Evolutionary conservation across 2,113 vertebrate species (phyloP), one percentile per base, ranked within the genome.

Genomic region (Oplegnathus fasciatus): DNA sequence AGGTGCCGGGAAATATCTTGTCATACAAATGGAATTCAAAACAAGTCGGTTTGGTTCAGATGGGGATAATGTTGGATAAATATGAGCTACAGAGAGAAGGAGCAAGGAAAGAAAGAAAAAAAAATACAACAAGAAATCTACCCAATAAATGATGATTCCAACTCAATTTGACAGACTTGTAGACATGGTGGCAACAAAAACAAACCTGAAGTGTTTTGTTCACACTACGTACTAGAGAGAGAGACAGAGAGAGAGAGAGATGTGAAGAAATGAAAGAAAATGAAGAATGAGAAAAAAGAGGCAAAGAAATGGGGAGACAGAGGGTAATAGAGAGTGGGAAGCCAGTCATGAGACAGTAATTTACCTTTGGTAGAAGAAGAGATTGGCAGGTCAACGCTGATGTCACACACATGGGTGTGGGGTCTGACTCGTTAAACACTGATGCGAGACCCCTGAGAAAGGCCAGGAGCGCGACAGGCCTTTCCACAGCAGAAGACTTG

Each of bases 1-100:
- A 90, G 83, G 83, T 83, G 90, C 75, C 28, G 57, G 52, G 71
- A 75, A 90, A 81, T 69, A 88, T 90, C 74, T 84, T 86, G 82
- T 80, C 69, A 86, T 69, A 73, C 74, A 83, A 87, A 92, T 87
- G 75, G 60, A 87, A 88, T 69, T 71, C 84, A 87, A 75, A 89
- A 75, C 75, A 89, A 84, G 80, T 86, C 55, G 0, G 57, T 80
- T 64, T 66, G 73, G 75, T 83, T 88, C 85, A 88, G 57, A 81
- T 66, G 62, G 69, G 86, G 83, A 84, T 88, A 62, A 86, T 87
- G 79, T 75, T 68, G 75, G 78, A 80, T 84, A 86, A 86, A 87
- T 76, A 64, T 50, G 44, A 84, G 60, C n/a, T n/a, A 28, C 44
- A 68, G 44, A 74, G 62, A 58, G 46, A 74, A 62, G 30, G 34